These are phyloP conservation scores for Meganola albula DNA, from an alignment of 2,888 invertebrate species.

Conservation along the genomic window DNA sequence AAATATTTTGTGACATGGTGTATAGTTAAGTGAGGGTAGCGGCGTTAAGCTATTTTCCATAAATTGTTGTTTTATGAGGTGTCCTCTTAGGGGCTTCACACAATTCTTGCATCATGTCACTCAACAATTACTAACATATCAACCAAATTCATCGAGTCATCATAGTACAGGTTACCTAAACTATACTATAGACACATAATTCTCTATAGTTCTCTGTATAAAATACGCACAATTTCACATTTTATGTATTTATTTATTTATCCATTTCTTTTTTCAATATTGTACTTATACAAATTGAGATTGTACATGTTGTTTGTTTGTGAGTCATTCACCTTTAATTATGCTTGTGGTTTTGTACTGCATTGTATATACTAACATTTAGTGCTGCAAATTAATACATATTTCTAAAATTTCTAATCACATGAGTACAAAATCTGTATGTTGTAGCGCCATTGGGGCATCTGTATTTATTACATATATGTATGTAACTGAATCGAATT, in stretches of 20 bases:
- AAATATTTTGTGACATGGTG: constrained; percentile 75
- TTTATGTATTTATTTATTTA: constrained; percentile 25
- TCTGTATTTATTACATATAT: constrained; percentile 21
- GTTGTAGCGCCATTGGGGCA: constrained; percentile 22
- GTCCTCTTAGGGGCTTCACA: constrained; percentile 55
- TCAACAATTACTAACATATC: constrained; percentile 55
- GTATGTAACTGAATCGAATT: not conserved
- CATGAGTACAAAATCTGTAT: constrained; percentile 29
- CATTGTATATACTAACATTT: constrained; percentile 31
- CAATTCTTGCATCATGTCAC: constrained; percentile 68
- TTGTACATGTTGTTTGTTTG: constrained; percentile 29
- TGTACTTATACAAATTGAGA: constrained; percentile 22
- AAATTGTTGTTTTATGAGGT: constrained; percentile 44
- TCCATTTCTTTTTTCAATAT: constrained; percentile 16
- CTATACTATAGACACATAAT: constrained; percentile 24
- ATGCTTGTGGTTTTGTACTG: constrained; percentile 25
- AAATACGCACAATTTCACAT: constrained; percentile 51
- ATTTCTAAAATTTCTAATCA: constrained; percentile 28
- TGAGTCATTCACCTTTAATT: constrained; percentile 50
- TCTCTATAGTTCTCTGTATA: constrained; percentile 32
- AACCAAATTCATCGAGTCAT: constrained; percentile 44
- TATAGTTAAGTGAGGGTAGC: constrained; percentile 49
- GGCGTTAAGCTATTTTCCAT: constrained; percentile 55
- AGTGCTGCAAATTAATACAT: constrained; percentile 25
- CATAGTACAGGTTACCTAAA: constrained; percentile 37